Conservation (phyloP, 64 coral and sea anemone species). For the Hydrozoanthus tunicans region DNA sequence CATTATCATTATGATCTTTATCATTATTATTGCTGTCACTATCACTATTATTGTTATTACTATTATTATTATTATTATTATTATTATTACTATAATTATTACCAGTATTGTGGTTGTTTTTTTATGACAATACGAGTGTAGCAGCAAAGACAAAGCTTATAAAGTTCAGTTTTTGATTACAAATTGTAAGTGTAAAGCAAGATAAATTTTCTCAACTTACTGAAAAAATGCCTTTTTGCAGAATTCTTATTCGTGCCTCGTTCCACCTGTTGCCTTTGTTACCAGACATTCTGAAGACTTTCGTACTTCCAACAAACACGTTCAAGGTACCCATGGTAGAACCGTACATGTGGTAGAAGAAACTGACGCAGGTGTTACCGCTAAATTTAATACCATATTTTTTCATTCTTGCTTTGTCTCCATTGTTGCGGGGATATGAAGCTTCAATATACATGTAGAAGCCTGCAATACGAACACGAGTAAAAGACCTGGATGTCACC, state of each 20-base stretch:
- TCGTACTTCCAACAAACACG: conserved; percentile 50
- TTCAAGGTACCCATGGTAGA: conserved; percentile 27
- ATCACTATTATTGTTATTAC: too few species aligned
- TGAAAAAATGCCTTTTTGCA: not conserved
- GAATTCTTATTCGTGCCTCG: not conserved
- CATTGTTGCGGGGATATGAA: conserved; percentile 6
- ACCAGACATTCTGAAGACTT: conserved; percentile 23
- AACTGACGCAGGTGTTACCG: conserved; percentile 28
- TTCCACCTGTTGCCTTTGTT: conserved; percentile 14
- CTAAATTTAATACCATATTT: not conserved
- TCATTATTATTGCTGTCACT: too few species aligned
- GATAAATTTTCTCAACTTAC: not conserved
- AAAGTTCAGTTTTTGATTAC: not conserved
- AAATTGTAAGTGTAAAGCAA: not conserved
- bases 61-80: too few species aligned
- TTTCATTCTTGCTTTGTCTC: conserved; percentile 41
- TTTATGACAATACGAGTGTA: too few species aligned
- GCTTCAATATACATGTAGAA: conserved; percentile 78
- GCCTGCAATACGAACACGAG: not conserved
- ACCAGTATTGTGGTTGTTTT: too few species aligned
- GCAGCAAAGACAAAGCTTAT: too few species aligned
- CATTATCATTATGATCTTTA: too few species aligned
- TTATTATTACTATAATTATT: too few species aligned
- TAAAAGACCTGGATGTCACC: too few species aligned
- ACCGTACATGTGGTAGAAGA: conserved; percentile 77